Conservation (phyloP, 1,140 invertebrate species). For the Anastrepha obliqua region DNA sequence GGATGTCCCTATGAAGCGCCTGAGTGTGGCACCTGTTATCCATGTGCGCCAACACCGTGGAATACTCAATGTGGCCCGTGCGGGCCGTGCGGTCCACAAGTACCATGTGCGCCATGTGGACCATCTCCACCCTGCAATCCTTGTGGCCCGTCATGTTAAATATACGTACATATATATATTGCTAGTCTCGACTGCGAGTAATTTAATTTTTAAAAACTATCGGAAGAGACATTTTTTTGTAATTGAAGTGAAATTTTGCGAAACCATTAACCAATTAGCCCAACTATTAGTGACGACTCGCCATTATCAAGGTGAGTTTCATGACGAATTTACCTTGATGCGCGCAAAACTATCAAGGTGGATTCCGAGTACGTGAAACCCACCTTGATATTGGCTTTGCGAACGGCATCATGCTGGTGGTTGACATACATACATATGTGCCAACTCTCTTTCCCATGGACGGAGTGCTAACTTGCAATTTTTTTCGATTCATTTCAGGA, state of each 20-base stretch:
- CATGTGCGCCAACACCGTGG: slow-evolving; percentile 68
- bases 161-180: not conserved
- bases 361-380: slow-evolving; percentile 58
- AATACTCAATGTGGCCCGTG: slow-evolving; percentile 69
- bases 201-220: not conserved
- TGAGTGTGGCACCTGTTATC: slow-evolving; percentile 68
- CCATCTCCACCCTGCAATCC: slow-evolving; percentile 61
- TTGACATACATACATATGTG: slow-evolving; percentile 27
- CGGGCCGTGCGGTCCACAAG: slow-evolving; percentile 67
- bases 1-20: slow-evolving; percentile 69
- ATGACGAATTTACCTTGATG: slow-evolving; percentile 63
- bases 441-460: not conserved
- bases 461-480: not conserved
- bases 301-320: slow-evolving; percentile 63
- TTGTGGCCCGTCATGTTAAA: slow-evolving; percentile 59
- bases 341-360: slow-evolving; percentile 62
- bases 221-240: slow-evolving; percentile 59
- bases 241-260: not conserved
- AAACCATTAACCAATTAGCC: not conserved
- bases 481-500: slow-evolving; percentile 58
- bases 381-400: slow-evolving; percentile 54
- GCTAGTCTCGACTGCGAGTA: slow-evolving; percentile 70
- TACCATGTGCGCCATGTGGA: slow-evolving; percentile 67
- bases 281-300: not conserved
- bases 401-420: slow-evolving; percentile 39